Percentiles rank a stretch among this genome's conserved stretches.
Evolutionary conservation across 1,140 invertebrate species (phyloP).

Genomic region (Drosophila mauritiana): DNA sequence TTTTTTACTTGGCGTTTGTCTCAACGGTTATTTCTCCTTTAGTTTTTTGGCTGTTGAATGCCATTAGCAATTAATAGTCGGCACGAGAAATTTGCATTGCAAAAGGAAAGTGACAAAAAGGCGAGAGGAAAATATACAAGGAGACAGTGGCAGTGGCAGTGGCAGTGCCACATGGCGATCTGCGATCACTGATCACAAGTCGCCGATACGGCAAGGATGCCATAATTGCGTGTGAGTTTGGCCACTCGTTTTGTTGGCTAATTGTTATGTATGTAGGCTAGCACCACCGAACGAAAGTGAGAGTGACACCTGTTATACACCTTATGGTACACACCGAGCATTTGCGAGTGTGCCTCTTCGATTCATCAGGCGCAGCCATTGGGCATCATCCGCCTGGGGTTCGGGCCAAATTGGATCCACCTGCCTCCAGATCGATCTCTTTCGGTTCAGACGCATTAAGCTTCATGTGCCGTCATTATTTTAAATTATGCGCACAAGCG

Average conservation of each 20-base stretch:
- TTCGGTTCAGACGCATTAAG: slow-evolving; percentile 73
- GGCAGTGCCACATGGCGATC: slow-evolving; percentile 20
- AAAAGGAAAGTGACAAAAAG: slow-evolving; percentile 79
- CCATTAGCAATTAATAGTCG: slow-evolving; percentile 82
- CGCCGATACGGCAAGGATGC: slow-evolving; percentile 56
- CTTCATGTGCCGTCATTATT: slow-evolving; percentile 77
- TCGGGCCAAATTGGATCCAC: slow-evolving; percentile 33
- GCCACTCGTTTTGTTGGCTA: slow-evolving; percentile 52
- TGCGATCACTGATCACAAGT: slow-evolving; percentile 55
- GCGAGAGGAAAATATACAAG: slow-evolving; percentile 4
- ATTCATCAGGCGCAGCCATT: slow-evolving; percentile 46
- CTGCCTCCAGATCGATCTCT: slow-evolving; percentile 46
- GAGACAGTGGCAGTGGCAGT: slow-evolving; percentile 34
- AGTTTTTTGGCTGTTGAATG: slow-evolving; percentile 50
- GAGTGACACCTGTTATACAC: slow-evolving; percentile 61
- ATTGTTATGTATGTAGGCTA: slow-evolving; percentile 75
- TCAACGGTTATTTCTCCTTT: slow-evolving; percentile 40
- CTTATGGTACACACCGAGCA: neutral
- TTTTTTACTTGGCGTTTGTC: slow-evolving; percentile 47
- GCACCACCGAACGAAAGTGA: slow-evolving; percentile 38
- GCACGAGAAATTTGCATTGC: slow-evolving; percentile 79
- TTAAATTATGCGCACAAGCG: slow-evolving; percentile 82
- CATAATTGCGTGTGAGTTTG: slow-evolving; percentile 50
- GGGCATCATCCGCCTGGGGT: slow-evolving; percentile 42
- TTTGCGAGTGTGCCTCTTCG: slow-evolving; percentile 33